Evolutionary conservation across 2,113 vertebrate genomes (phyloP).

Genomic region (Diadophis punctatus): DNA sequence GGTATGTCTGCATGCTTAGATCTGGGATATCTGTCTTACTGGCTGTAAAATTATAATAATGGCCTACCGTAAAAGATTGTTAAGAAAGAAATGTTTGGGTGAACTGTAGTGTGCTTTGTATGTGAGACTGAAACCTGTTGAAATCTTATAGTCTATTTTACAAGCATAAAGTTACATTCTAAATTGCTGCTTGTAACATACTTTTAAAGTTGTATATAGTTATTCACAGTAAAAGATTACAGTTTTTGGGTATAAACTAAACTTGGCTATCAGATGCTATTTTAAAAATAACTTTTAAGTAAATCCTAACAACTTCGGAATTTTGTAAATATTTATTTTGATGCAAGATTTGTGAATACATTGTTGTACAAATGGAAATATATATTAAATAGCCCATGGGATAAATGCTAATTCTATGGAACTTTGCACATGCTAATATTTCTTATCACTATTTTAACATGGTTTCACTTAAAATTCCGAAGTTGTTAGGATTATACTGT

Average conservation of each 20-base stretch:
- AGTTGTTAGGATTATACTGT: too few relatives aligned
- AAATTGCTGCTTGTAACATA: background rate
- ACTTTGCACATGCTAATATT: too few relatives aligned
- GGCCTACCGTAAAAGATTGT: background rate
- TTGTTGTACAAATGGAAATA: background rate
- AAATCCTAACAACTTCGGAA: background rate
- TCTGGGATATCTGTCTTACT: background rate
- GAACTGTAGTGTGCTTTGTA: too few relatives aligned
- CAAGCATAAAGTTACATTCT: background rate
- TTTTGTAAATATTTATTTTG: background rate
- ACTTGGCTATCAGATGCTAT: background rate
- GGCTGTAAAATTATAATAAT: background rate
- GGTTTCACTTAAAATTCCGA: background rate
- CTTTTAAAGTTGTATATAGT: background rate
- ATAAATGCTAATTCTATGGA: background rate
- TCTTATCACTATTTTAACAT: background rate
- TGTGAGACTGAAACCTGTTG: background rate
- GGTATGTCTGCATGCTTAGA: background rate
- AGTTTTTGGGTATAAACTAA: background rate
- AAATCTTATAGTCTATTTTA: background rate
- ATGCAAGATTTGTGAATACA: background rate
- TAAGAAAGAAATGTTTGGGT: background rate
- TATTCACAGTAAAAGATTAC: background rate
- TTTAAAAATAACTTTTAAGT: background rate
- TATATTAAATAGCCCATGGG: background rate